Base-by-base conservation (phyloP, 2,888 invertebrate species). In the Cryptus viduatorius region DNA sequence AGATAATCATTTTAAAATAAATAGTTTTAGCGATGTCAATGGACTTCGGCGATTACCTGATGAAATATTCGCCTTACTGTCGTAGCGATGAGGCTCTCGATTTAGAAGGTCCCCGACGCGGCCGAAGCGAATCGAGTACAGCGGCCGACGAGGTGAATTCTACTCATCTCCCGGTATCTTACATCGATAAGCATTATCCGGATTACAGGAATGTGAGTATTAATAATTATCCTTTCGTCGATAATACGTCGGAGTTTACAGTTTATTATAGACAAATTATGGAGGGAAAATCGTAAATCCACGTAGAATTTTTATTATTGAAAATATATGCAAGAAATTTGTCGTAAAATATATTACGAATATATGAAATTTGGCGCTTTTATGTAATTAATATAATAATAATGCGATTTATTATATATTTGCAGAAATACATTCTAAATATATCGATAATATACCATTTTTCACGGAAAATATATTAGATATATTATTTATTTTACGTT, bases 61-160 rank as follows among this genome's bases (percentile, higher is more conserved):
- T 65, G 50, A 71, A 61, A 72, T 85, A 67, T 73, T 44, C 69
- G 93, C 89, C 91, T 90, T 93, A 92, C 92, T 92, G 93, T 93
- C 94, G 83, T 94, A 98, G 98, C 94, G 98, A 98, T 93, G 98
- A 98, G 91, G 96, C 96, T 89, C 93, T 94, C 94, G 96, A 96
- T 89, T 94, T 95, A 91, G 96, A 96, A 82, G 96, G 96, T 82
- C 96, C 96, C 95, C 95, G 95, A 72, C 95, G 98, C 76, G 96
- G 96, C 83, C 95, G 98, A 76, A 97, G 97, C 37, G 98, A 98
- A 94, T 97, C 97, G 82, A 96, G 96, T 86, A 94, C 94, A 69
- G 94, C 92, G 24, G 95, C 89, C 50, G 93, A 93, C 79, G 93
- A 92, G 75, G 87, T 91, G 82, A 92, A 93, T 87, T 89, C 92